Percentiles rank a stretch among this genome's conserved stretches.
phyloP scores from a whole-genome alignment of 2,888 invertebrate species.

The Mimachlamys varia region DNA sequence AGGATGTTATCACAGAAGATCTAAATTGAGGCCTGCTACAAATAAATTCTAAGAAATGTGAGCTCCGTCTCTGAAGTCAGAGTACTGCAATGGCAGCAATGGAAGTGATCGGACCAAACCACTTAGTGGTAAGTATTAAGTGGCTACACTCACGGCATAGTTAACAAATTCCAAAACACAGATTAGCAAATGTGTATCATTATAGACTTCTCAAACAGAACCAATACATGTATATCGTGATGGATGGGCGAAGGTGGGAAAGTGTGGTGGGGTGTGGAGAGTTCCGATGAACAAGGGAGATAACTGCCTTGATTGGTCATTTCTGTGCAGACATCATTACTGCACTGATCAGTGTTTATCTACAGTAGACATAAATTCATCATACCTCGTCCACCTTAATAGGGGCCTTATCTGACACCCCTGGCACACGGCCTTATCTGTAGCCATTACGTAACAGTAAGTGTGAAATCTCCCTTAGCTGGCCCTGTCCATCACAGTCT shows the following conservation, averaged over 20 bases:
- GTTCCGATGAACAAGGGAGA: conserved; percentile 1
- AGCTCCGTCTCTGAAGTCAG: background rate
- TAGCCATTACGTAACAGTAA: background rate
- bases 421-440: background rate
- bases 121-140: background rate
- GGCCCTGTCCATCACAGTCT: background rate
- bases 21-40: conserved; percentile 21
- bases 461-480: background rate
- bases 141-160: background rate
- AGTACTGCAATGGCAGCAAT: background rate
- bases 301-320: background rate
- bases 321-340: background rate
- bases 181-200: background rate
- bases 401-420: background rate
- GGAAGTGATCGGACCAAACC: background rate
- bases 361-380: background rate
- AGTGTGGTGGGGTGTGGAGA: background rate
- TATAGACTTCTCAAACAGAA: background rate
- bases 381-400: background rate
- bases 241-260: background rate
- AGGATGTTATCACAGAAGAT: background rate
- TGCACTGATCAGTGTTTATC: background rate
- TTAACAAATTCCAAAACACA: background rate
- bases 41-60: background rate
- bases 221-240: background rate